These are phyloP conservation scores for Deilephila porcellus DNA, from an alignment of 2,888 invertebrate species.

Conservation along the genomic window DNA sequence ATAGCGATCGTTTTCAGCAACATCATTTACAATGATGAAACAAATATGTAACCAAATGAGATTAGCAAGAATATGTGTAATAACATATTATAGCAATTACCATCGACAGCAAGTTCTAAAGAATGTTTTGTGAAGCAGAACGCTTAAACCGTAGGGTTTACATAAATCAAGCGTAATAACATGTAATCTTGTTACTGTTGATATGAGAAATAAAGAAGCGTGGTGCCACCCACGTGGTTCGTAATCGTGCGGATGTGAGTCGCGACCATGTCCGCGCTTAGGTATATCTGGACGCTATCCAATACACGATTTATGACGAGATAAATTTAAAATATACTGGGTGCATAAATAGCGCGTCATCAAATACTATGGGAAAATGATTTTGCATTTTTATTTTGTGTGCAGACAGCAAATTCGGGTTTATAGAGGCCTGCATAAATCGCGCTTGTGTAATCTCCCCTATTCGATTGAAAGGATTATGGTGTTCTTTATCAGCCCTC, in stretches of 20 bases:
- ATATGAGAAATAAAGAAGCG: slow-evolving; percentile 42
- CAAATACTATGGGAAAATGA: slow-evolving; percentile 50
- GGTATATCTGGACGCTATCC: slow-evolving; percentile 68
- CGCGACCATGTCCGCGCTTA: slow-evolving; percentile 40
- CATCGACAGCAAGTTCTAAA: background rate
- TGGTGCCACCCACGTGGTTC: slow-evolving; percentile 61
- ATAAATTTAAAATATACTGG: slow-evolving; percentile 74
- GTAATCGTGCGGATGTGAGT: slow-evolving; percentile 53
- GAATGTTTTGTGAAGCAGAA: background rate
- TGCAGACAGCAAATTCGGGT: slow-evolving; percentile 42
- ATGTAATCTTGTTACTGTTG: slow-evolving; percentile 56
- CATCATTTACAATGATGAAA: no score
- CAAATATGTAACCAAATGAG: no score
- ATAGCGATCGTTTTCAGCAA: no score
- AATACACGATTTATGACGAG: slow-evolving; percentile 70
- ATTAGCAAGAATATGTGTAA: background rate
- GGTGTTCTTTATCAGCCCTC: slow-evolving; percentile 69
- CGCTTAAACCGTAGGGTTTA: background rate
- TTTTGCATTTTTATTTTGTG: slow-evolving; percentile 48
- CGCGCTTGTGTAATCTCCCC: slow-evolving; percentile 62
- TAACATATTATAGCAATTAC: background rate
- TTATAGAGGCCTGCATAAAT: slow-evolving; percentile 59
- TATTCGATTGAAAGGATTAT: slow-evolving; percentile 74
- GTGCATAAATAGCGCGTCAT: slow-evolving; percentile 56
- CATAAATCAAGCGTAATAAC: slow-evolving; percentile 43